Evolutionary conservation across 1,140 invertebrate species (phyloP), one percentile per base, ranked within the genome.

Genomic region (Gryllus bimaculatus): DNA sequence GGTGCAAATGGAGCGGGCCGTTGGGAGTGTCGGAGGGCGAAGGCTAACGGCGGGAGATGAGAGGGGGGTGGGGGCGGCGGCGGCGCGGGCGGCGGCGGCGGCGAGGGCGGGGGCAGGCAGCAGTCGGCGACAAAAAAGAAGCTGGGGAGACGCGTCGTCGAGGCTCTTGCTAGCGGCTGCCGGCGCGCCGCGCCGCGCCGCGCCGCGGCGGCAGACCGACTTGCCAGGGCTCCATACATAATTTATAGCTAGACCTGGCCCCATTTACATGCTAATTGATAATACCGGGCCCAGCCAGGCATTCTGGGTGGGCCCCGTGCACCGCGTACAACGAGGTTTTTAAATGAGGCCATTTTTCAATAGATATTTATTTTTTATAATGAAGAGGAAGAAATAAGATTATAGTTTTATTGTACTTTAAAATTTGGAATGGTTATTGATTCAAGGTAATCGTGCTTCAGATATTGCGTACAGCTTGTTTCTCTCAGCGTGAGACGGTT

Each of bases 201-300:
- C 10, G 54, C 18, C 10, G 10, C 54, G 1, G 26, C 26, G 54
- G 54, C 54, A 18, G 10, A 13, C 10, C 10, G 18, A 18, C 54
- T 21, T 47, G 73, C 78, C 54, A 21, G 26, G n/a, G 39, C 78
- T 78, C 79, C 74, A 76, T 79, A 74, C 76, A 76, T 79, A 79
- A 79, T 79, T 79, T 79, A 79, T 79, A 66, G 76, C 49, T 26
- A 21, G 26, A 18, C 15, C 79, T 48, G n/a, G 47, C 12, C 47
- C 49, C 79, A 79, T 79, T 79, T 79, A 66, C 79, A 79, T 79
- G 79, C 79, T 79, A 79, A 79, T 79, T 79, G 79, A 79, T 79
- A 79, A 79, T 77, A 76, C 66, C 75, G 66, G 79, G 6, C 18
- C 47, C 8, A 10, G n/a, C 20, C 78, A 49, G n/a, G n/a, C 74